phyloP scores from a whole-genome alignment of 2,113 vertebrate genomes.

The Cephalopterus ornatus region DNA sequence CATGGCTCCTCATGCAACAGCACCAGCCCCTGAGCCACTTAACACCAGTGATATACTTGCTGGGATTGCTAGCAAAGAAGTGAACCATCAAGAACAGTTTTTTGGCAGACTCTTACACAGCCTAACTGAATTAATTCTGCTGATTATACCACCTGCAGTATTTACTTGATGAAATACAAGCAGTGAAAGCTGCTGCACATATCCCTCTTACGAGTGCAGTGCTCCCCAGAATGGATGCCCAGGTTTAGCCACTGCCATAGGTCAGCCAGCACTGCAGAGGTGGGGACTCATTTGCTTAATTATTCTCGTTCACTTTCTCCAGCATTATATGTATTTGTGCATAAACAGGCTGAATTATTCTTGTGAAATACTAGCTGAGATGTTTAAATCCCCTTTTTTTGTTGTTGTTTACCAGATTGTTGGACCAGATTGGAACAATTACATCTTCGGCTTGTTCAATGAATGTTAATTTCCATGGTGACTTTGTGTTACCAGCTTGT shows the following conservation, averaged over 20 bases:
- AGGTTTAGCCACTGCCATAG: neutral
- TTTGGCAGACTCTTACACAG: slow-evolving; percentile 63
- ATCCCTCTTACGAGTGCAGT: neutral
- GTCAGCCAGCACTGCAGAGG: neutral
- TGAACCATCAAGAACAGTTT: slow-evolving; percentile 45
- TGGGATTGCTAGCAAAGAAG: slow-evolving; percentile 43
- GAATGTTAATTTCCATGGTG: neutral
- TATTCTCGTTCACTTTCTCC: neutral
- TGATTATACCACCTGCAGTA: slow-evolving; percentile 69
- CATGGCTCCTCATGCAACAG: slow-evolving; percentile 52
- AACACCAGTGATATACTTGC: slow-evolving; percentile 61
- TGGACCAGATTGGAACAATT: neutral
- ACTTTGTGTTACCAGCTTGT: neutral
- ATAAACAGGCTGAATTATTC: neutral
- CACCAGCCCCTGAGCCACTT: slow-evolving; percentile 36
- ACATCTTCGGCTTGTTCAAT: neutral
- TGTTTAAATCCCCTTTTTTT: neutral
- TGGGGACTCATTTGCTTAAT: neutral
- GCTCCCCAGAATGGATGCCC: neutral
- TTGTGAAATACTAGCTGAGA: neutral
- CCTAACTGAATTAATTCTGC: slow-evolving; percentile 69
- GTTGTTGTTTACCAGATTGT: neutral
- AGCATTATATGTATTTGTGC: neutral
- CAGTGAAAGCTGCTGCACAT: neutral
- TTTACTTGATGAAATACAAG: slow-evolving; percentile 56